These are phyloP conservation scores for Lydus trimaculatus DNA, from an alignment of 2,888 invertebrate genomes.

Conservation along the genomic window DNA sequence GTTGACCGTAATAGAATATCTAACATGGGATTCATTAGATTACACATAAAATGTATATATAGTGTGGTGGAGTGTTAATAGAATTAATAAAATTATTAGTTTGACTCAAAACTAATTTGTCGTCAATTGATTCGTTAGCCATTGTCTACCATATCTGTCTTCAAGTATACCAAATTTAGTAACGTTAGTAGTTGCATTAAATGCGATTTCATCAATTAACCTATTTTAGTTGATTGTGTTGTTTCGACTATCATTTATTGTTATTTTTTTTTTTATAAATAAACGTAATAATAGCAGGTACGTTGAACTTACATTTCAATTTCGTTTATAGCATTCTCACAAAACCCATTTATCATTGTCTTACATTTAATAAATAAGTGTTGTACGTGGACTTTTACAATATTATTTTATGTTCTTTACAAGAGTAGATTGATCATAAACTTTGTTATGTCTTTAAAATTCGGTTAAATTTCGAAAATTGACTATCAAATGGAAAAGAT, in stretches of 20 bases:
- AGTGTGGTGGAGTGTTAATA: not conserved
- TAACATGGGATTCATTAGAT: not conserved
- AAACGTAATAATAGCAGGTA: not conserved
- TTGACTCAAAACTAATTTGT: not conserved
- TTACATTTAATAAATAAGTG: not conserved
- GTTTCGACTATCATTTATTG: not conserved
- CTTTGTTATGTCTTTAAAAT: not conserved
- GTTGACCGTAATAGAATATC: not conserved
- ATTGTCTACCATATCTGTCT: not conserved
- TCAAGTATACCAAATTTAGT: not conserved
- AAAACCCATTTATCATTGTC: conserved; percentile 1
- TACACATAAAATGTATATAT: not conserved
- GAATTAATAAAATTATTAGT: conserved; percentile 1
- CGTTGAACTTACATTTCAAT: not conserved
- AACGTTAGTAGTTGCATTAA: not conserved
- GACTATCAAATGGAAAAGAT: not conserved
- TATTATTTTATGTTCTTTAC: not conserved
- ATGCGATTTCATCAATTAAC: not conserved
- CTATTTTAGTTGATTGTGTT: not conserved
- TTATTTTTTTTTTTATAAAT: not conserved
- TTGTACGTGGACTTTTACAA: not conserved
- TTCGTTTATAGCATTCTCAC: not conserved
- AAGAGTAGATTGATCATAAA: not conserved
- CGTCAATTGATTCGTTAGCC: not conserved
- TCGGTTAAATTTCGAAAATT: not conserved